Evolutionary conservation across 2,888 invertebrate species (phyloP).

Genomic region (Hetaerina titia): DNA sequence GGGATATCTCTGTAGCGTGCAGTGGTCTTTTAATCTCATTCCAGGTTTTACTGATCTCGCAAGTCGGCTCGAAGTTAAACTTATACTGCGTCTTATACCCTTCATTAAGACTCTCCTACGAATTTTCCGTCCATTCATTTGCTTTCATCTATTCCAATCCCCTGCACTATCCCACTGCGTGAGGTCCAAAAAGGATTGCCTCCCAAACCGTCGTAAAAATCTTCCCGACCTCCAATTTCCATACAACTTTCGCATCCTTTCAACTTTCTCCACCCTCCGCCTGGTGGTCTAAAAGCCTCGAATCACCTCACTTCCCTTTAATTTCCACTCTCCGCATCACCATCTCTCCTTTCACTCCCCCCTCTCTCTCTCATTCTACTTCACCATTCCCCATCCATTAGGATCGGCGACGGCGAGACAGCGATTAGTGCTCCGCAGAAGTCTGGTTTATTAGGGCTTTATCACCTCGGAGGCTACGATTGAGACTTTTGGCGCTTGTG

Average conservation of each 20-base stretch:
- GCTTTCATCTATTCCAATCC: background rate
- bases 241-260: constrained; percentile 6
- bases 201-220: background rate
- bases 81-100: background rate
- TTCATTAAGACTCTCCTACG: background rate
- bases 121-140: constrained; percentile 2
- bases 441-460: too few species aligned
- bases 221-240: background rate
- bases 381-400: too few species aligned
- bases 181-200: background rate
- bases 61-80: background rate
- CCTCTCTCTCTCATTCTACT: background rate
- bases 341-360: background rate
- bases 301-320: constrained; percentile 5
- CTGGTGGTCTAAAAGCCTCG: background rate
- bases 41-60: background rate
- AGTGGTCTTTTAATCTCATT: background rate
- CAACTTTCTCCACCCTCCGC: background rate
- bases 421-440: too few species aligned
- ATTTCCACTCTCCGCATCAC: background rate
- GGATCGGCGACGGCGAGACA: too few species aligned
- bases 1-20: background rate
- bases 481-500: too few species aligned
- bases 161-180: background rate
- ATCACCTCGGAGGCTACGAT: too few species aligned